phyloP scores from a whole-genome alignment of 2,797 vertebrate species.

The Caiman crocodilus region DNA sequence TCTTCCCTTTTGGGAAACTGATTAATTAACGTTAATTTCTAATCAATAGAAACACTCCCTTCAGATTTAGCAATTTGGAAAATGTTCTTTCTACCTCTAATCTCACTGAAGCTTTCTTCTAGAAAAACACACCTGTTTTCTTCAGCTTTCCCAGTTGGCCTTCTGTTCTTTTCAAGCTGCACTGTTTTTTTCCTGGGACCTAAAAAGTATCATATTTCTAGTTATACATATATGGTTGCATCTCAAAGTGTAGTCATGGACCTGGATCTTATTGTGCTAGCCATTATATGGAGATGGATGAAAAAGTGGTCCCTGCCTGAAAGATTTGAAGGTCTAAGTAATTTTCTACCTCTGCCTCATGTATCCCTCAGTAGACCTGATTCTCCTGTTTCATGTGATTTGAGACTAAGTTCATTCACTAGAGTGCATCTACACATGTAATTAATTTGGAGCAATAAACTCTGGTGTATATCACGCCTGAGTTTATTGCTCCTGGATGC shows the following conservation, averaged over 20 bases:
- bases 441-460: too few species aligned
- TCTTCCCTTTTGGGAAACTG: background rate
- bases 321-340: too few species aligned
- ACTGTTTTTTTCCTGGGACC: background rate
- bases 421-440: too few species aligned
- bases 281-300: too few species aligned
- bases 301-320: too few species aligned
- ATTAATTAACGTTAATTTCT: background rate
- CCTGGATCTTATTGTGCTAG: background rate
- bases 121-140: background rate
- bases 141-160: background rate
- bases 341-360: too few species aligned
- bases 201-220: background rate
- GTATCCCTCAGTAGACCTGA: too few species aligned
- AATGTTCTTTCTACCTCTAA: background rate
- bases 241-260: background rate
- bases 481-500: too few species aligned
- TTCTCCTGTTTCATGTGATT: too few species aligned
- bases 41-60: background rate
- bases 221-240: background rate
- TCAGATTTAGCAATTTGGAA: background rate
- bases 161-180: background rate
- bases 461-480: too few species aligned
- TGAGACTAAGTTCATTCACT: too few species aligned
- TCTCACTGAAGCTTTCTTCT: background rate